These are phyloP conservation scores for Diploscapter pachys DNA, from an alignment of 1,140 invertebrate genomes.

Conservation along the genomic window DNA sequence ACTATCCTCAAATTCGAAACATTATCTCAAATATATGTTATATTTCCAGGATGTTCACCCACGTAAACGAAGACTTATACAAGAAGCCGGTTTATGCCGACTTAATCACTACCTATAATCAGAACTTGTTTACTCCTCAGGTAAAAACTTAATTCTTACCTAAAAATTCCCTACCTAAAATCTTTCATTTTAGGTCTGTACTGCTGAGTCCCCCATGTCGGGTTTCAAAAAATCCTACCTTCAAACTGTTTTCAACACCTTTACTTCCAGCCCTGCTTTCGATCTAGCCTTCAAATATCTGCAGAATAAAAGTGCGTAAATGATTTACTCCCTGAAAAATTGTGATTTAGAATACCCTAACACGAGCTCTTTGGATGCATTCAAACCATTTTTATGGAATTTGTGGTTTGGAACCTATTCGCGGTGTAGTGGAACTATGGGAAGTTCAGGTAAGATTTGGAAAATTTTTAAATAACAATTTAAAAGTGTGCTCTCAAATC, in stretches of 20 bases:
- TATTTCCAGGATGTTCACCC: constrained; percentile 38
- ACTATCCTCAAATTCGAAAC: not conserved
- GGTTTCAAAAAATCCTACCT: constrained; percentile 35
- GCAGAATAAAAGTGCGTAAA: constrained; percentile 17
- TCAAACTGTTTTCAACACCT: constrained; percentile 30
- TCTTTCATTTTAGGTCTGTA: constrained; percentile 20
- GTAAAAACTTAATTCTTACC: constrained; percentile 6
- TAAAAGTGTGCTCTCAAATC: no score
- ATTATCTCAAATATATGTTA: not conserved
- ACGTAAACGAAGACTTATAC: constrained; percentile 45
- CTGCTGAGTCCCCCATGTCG: constrained; percentile 29
- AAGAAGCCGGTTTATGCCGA: constrained; percentile 41
- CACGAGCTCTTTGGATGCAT: constrained; percentile 3
- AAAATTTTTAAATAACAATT: not conserved
- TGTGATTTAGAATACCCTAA: not conserved
- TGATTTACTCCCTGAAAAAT: not conserved
- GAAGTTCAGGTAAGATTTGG: constrained; percentile 41
- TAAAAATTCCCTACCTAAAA: constrained; percentile 1
- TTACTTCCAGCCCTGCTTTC: constrained; percentile 32
- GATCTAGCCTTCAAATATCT: constrained; percentile 28
- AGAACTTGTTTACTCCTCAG: constrained; percentile 40
- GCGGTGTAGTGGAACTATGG: constrained; percentile 42
- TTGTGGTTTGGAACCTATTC: constrained; percentile 53
- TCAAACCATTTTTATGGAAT: constrained; percentile 20
- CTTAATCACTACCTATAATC: constrained; percentile 41